Evolutionary conservation across 2,888 invertebrate species (phyloP).

Genomic region (Notodonta ziczac): DNA sequence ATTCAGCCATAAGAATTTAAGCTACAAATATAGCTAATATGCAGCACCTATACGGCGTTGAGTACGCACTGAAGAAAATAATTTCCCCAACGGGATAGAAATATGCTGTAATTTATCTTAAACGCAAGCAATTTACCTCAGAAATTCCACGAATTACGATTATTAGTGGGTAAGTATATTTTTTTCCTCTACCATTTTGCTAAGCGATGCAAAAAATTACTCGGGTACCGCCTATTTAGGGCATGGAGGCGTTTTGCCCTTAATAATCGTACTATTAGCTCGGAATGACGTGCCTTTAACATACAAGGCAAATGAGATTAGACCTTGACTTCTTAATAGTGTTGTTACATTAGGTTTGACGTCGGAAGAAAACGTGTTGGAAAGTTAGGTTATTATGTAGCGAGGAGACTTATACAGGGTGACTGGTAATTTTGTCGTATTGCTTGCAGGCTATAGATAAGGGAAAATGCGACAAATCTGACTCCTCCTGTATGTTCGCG

Average conservation of each 20-base stretch:
- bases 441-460: too few relatives aligned
- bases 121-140: neutral
- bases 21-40: too few relatives aligned
- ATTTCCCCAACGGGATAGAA: too few relatives aligned
- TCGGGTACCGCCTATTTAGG: conserved; percentile 3
- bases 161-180: neutral
- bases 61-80: too few relatives aligned
- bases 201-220: conserved; percentile 14
- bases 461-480: too few relatives aligned
- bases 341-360: neutral
- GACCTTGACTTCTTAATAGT: conserved; percentile 6
- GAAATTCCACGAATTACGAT: neutral
- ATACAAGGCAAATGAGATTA: conserved; percentile 13
- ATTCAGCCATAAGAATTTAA: too few relatives aligned
- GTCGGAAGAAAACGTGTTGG: neutral
- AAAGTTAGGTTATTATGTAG: neutral
- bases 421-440: too few relatives aligned
- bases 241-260: conserved; percentile 6
- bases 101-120: too few relatives aligned
- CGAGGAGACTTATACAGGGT: too few relatives aligned
- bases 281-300: conserved; percentile 11
- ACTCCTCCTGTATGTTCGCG: too few relatives aligned
- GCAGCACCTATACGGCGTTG: too few relatives aligned
- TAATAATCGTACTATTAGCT: conserved; percentile 12
- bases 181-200: neutral